Conservation (phyloP, 2,888 invertebrate species). For the Caenorhabditis macrosperma region DNA sequence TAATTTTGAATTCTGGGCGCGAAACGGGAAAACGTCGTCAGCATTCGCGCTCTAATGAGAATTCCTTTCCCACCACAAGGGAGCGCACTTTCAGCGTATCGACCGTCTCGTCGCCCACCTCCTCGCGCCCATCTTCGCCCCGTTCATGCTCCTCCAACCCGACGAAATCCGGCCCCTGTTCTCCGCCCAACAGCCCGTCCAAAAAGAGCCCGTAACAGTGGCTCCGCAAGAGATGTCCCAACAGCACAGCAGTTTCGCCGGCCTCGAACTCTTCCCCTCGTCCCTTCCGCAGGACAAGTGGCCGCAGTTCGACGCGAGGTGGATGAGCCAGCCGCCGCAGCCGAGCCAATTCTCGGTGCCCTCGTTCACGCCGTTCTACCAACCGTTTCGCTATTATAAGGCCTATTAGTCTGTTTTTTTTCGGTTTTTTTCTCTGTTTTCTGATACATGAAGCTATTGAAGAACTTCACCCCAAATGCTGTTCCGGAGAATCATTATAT, state of each 20-base stretch:
- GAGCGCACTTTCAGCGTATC: slow-evolving; percentile 38
- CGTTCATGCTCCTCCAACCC: slow-evolving; percentile 58
- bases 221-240: slow-evolving; percentile 42
- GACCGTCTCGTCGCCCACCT: slow-evolving; percentile 57
- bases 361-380: slow-evolving; percentile 50
- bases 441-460: no score
- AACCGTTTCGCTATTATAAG: slow-evolving; percentile 56
- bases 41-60: no score
- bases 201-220: slow-evolving; percentile 38
- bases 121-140: slow-evolving; percentile 58
- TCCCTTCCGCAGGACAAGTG: slow-evolving; percentile 51
- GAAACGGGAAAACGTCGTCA: no score
- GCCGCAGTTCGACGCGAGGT: slow-evolving; percentile 54
- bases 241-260: slow-evolving; percentile 45
- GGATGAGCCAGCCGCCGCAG: slow-evolving; percentile 51
- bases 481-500: no score
- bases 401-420: slow-evolving; percentile 18
- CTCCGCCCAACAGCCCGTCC: slow-evolving; percentile 17
- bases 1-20: no score
- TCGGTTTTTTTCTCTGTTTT: no score
- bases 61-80: no score
- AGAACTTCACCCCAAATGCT: no score
- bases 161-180: slow-evolving; percentile 56
- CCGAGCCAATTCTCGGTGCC: slow-evolving; percentile 46
- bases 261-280: slow-evolving; percentile 51